These are phyloP conservation scores for Alethe diademata DNA, from an alignment of 2,113 vertebrate species.

Conservation along the genomic window DNA sequence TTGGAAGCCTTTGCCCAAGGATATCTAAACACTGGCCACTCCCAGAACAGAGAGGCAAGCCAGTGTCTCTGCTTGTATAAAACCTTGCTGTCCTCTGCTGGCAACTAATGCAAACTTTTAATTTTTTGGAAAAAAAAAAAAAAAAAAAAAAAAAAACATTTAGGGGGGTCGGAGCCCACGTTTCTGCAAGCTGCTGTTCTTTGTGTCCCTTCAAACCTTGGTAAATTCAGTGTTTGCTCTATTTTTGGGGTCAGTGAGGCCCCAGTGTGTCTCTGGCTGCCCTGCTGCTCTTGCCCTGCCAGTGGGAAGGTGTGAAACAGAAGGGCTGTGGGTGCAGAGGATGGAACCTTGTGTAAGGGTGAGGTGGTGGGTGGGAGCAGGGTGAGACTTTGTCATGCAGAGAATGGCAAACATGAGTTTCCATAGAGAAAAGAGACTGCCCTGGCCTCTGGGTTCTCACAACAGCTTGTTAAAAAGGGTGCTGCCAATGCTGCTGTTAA, in stretches of 20 bases:
- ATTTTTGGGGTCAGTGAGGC: background rate
- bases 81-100: slow-evolving; percentile 38
- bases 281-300: background rate
- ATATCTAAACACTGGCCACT: background rate
- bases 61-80: background rate
- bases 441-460: background rate
- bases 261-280: background rate
- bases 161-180: background rate
- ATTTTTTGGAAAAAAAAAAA: background rate
- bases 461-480: background rate
- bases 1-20: background rate
- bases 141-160: background rate
- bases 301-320: background rate
- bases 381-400: background rate
- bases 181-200: background rate
- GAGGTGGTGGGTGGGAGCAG: background rate
- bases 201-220: background rate
- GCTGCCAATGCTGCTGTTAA: background rate
- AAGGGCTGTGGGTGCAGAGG: background rate
- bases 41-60: background rate
- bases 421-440: background rate
- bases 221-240: background rate
- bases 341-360: background rate
- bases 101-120: background rate
- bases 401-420: background rate